A percentile compares a stretch with the other conserved stretches of the same genome.
phyloP scores from a whole-genome alignment of 2,888 invertebrate species.

The Folsomia manolachei region DNA sequence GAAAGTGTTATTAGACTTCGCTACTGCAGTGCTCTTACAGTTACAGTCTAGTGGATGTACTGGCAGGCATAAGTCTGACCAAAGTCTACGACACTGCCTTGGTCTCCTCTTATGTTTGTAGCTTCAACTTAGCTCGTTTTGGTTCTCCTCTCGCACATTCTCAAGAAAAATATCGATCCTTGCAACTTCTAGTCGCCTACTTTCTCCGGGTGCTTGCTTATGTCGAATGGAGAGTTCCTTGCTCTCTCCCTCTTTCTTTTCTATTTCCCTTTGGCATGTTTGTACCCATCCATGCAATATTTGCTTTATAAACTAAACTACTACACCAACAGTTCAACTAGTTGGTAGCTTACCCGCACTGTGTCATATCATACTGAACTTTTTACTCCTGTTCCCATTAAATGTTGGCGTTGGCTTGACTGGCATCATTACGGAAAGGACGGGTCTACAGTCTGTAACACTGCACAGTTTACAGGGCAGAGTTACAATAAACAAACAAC shows the following conservation, averaged over 20 bases:
- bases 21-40: too few relatives aligned
- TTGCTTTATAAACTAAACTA: not conserved
- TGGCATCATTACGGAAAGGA: not conserved
- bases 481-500: too few relatives aligned
- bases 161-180: conserved; percentile 16
- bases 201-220: conserved; percentile 1
- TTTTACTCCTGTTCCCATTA: not conserved
- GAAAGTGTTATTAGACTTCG: not conserved
- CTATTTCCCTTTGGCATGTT: not conserved
- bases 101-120: too few relatives aligned
- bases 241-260: conserved; percentile 1
- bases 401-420: not conserved
- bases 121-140: not conserved
- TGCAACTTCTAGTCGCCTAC: not conserved
- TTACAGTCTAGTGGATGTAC: too few relatives aligned
- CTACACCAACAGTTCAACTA: too few relatives aligned
- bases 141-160: not conserved
- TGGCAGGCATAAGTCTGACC: too few relatives aligned
- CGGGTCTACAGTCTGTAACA: not conserved
- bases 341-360: not conserved
- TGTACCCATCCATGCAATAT: not conserved
- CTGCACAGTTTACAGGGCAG: not conserved
- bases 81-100: too few relatives aligned
- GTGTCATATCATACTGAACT: not conserved
- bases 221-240: conserved; percentile 12